Conservation (phyloP, 2,888 invertebrate genomes). For the Auanema sp. region DNA sequence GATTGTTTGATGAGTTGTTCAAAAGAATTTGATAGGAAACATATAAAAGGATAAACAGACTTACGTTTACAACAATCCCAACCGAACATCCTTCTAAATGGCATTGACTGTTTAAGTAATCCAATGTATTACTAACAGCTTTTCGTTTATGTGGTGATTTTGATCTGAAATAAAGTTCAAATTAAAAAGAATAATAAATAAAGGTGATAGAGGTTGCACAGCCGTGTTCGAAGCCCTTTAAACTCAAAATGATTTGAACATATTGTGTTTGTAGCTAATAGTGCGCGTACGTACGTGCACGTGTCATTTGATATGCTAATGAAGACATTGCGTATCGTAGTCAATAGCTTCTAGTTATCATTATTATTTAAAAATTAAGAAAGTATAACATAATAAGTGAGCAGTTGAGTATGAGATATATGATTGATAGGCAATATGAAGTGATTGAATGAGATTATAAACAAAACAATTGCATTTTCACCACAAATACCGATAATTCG, state of each 20-base stretch:
- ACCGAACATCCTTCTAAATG: constrained; percentile 60
- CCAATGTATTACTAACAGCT: constrained; percentile 50
- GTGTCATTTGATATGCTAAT: neutral
- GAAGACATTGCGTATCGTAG: too few species aligned
- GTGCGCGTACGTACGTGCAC: too few species aligned
- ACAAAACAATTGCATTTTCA: too few species aligned
- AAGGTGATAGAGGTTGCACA: neutral
- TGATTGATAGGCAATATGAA: too few species aligned
- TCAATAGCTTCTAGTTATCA: too few species aligned
- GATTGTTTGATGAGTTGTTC: neutral
- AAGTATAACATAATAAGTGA: too few species aligned
- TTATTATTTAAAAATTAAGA: too few species aligned
- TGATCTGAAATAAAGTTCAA: constrained; percentile 22
- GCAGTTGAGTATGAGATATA: too few species aligned
- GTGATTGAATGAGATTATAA: too few species aligned
- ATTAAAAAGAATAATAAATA: neutral
- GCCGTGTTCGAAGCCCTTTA: constrained; percentile 1
- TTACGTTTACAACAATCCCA: constrained; percentile 57
- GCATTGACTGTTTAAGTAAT: constrained; percentile 61
- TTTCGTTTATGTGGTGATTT: constrained; percentile 38
- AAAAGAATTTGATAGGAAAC: neutral
- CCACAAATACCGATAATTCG: neutral
- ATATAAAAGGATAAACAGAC: constrained; percentile 8
- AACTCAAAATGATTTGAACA: constrained; percentile 3
- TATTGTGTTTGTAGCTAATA: neutral